These are phyloP conservation scores for Girardinichthys multiradiatus DNA, from an alignment of 2,113 vertebrate genomes.

Conservation along the genomic window DNA sequence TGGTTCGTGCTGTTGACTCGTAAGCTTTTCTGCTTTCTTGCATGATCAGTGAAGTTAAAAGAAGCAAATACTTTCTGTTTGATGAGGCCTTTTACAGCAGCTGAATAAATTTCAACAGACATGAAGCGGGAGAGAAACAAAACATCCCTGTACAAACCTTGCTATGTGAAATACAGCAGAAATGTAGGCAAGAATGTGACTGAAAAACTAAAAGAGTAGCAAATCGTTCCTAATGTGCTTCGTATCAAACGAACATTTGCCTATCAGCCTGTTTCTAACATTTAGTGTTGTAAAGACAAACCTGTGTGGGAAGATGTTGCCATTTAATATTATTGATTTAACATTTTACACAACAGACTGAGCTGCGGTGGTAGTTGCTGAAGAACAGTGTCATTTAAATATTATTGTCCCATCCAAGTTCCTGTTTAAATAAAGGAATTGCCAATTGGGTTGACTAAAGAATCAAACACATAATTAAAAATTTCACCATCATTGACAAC, in stretches of 20 bases:
- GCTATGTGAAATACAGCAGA: conserved; percentile 2
- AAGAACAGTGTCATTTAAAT: background rate
- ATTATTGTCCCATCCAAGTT: no score
- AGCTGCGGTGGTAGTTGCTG: background rate
- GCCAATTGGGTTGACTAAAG: no score
- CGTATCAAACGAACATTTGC: background rate
- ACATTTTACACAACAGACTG: conserved; percentile 1
- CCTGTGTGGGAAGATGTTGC: conserved; percentile 27
- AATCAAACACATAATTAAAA: no score
- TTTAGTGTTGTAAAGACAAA: background rate
- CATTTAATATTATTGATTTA: conserved; percentile 32
- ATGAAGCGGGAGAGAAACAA: conserved; percentile 19
- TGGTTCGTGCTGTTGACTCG: background rate
- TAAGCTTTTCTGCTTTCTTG: conserved; percentile 12
- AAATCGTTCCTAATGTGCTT: conserved; percentile 25
- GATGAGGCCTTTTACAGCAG: conserved; percentile 23
- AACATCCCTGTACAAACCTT: background rate
- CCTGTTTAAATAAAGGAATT: no score
- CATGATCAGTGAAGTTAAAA: conserved; percentile 22
- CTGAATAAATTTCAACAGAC: conserved; percentile 10
- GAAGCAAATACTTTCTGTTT: background rate
- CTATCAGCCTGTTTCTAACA: background rate
- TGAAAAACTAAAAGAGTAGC: conserved; percentile 41
- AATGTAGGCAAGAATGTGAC: background rate
- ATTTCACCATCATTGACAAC: background rate